Conservation (phyloP, 1,140 invertebrate genomes). For the Drosophila nikananu region DNA sequence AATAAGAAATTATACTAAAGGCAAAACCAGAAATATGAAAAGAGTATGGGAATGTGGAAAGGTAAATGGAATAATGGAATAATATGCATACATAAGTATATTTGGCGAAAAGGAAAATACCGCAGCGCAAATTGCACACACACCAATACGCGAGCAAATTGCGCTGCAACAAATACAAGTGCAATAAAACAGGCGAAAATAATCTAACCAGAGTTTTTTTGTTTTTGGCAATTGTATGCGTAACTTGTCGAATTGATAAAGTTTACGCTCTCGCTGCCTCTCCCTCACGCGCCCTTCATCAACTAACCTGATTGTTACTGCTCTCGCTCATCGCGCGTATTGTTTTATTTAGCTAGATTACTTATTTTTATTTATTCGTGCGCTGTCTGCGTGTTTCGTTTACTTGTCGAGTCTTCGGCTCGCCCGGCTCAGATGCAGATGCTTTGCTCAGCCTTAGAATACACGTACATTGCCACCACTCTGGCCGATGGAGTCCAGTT, state of each 20-base stretch:
- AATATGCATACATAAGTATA: slow-evolving; percentile 3
- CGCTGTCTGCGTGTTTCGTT: slow-evolving; percentile 14
- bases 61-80: slow-evolving; percentile 2
- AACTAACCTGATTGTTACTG: slow-evolving; percentile 73
- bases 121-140: slow-evolving; percentile 52
- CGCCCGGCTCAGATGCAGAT: slow-evolving; percentile 18
- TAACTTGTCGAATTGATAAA: slow-evolving; percentile 38
- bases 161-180: slow-evolving; percentile 54
- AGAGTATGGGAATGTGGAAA: slow-evolving; percentile 1
- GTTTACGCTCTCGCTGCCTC: not conserved
- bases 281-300: slow-evolving; percentile 6
- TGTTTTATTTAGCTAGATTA: slow-evolving; percentile 43
- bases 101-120: slow-evolving; percentile 35
- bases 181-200: slow-evolving; percentile 15
- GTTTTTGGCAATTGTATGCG: slow-evolving; percentile 36
- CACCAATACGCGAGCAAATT: slow-evolving; percentile 40
- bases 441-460: slow-evolving; percentile 2
- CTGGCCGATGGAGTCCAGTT: slow-evolving; percentile 8
- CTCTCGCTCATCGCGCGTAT: slow-evolving; percentile 72
- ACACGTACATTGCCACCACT: slow-evolving; percentile 14
- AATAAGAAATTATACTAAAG: slow-evolving; percentile 62
- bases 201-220: slow-evolving; percentile 34
- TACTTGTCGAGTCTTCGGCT: slow-evolving; percentile 8
- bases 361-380: slow-evolving; percentile 34
- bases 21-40: slow-evolving; percentile 30